Evolutionary conservation across 30 jellyfish, hydroid and myxozoan genomes (phyloP).

Genomic region (Rhopilema esculentum): DNA sequence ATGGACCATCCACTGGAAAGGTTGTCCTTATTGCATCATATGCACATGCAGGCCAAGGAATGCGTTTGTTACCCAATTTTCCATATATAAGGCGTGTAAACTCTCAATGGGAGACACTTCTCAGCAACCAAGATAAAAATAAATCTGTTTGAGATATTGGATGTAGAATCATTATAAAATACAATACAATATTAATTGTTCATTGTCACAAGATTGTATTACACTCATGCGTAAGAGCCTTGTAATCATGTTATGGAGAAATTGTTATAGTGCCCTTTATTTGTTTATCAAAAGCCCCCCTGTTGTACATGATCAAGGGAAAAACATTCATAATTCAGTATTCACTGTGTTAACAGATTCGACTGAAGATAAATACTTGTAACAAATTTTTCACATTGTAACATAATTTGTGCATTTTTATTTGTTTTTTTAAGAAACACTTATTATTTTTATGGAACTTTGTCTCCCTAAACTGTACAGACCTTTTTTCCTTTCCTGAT

Average conservation of each 20-base stretch:
- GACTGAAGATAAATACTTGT: too few relatives aligned
- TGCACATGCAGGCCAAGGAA: constrained; percentile 52
- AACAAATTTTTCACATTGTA: not conserved
- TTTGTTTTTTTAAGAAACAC: not conserved
- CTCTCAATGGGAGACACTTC: constrained; percentile 18
- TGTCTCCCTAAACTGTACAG: not conserved
- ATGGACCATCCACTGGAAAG: constrained; percentile 14
- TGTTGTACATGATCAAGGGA: not conserved
- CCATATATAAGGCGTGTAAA: constrained; percentile 34
- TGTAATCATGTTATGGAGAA: not conserved
- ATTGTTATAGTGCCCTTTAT: not conserved
- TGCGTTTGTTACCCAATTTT: constrained; percentile 16
- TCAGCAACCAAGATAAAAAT: constrained; percentile 15
- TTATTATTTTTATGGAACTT: not conserved
- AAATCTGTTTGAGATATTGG: not conserved
- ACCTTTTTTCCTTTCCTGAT: constrained; percentile 11
- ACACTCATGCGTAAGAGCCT: not conserved
- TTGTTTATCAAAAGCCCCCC: constrained; percentile 3
- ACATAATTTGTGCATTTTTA: not conserved
- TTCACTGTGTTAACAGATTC: too few relatives aligned
- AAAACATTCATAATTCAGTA: too few relatives aligned
- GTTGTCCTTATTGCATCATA: constrained; percentile 18
- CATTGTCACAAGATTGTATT: constrained; percentile 1
- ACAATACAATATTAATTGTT: not conserved
- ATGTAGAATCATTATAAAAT: not conserved